phyloP scores from a whole-genome alignment of 2,113 vertebrate species.

The Galemys pyrenaicus region DNA sequence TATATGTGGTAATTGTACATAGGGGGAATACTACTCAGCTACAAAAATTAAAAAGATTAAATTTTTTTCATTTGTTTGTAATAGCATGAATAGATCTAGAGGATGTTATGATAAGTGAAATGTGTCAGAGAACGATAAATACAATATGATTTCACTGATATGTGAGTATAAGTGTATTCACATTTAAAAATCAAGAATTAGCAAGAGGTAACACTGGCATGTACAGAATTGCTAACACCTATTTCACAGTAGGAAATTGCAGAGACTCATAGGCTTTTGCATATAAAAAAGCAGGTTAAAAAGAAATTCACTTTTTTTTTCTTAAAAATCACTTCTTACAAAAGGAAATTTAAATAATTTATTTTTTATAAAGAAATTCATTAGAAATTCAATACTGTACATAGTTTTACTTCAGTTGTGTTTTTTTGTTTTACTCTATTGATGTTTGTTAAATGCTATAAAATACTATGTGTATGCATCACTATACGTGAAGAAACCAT shows the following conservation, averaged over 20 bases:
- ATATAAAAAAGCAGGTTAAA: neutral
- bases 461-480: neutral
- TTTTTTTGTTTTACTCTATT: neutral
- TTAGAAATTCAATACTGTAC: neutral
- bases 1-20: no score
- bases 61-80: neutral
- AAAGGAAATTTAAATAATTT: conserved; percentile 15
- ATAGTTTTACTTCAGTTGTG: neutral
- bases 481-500: neutral
- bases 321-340: neutral
- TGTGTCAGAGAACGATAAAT: neutral
- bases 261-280: neutral
- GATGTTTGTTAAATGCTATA: conserved; percentile 13
- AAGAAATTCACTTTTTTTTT: neutral
- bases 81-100: no score
- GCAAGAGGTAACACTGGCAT: neutral
- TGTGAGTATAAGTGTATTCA: neutral
- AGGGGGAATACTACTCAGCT: neutral
- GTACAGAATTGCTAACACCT: neutral
- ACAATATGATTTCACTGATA: neutral
- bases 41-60: neutral
- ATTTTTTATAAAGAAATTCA: neutral
- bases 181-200: neutral
- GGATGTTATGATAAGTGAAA: neutral
- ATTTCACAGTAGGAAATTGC: neutral